Conservation (phyloP, 2,888 invertebrate genomes). For the Calliphora vomitoria region DNA sequence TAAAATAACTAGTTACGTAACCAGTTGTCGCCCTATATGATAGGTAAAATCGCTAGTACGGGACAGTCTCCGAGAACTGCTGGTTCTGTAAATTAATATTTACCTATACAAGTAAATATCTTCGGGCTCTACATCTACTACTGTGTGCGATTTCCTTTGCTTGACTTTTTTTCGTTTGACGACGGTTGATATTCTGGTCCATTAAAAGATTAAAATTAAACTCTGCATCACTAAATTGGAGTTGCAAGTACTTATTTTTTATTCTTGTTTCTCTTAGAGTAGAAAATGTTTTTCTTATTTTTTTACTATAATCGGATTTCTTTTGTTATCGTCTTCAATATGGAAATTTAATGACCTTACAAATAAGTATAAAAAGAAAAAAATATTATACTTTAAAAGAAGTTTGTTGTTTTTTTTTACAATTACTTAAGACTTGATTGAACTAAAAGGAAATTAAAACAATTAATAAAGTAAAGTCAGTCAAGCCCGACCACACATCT, state of each 20-base stretch:
- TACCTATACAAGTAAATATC: too few relatives aligned
- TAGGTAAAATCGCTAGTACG: too few relatives aligned
- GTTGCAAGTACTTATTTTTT: background rate
- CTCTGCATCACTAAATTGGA: background rate
- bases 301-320: conserved; percentile 49
- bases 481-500: too few relatives aligned
- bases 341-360: conserved; percentile 43
- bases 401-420: background rate
- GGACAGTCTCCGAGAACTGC: too few relatives aligned
- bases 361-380: background rate
- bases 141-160: background rate
- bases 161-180: background rate
- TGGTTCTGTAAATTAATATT: too few relatives aligned
- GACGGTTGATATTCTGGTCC: conserved; percentile 29
- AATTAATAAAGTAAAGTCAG: too few relatives aligned
- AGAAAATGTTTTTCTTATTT: background rate
- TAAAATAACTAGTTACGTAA: too few relatives aligned
- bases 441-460: too few relatives aligned
- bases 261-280: background rate
- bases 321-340: background rate
- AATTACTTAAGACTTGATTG: too few relatives aligned
- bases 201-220: conserved; percentile 66
- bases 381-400: background rate
- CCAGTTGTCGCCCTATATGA: too few relatives aligned
- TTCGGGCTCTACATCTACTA: too few relatives aligned